A percentile compares a stretch with the other conserved stretches of the same genome.
These are phyloP conservation scores for Mylabris sibirica DNA, from an alignment of 2,888 invertebrate species.

Conservation along the genomic window DNA sequence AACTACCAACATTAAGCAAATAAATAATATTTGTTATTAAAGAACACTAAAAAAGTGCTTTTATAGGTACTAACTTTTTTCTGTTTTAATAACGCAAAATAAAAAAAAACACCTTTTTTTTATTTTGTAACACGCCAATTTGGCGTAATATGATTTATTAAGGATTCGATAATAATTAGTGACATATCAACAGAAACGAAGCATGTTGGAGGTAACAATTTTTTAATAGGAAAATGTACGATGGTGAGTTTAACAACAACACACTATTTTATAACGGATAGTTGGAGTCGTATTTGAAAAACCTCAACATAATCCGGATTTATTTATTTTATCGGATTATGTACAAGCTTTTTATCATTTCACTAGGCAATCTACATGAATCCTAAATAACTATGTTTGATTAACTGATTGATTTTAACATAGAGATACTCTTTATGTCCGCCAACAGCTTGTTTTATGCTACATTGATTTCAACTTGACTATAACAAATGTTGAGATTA, in stretches of 20 bases:
- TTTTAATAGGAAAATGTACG: not conserved
- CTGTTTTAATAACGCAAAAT: too few relatives aligned
- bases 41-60: too few relatives aligned
- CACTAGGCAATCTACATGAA: slow-evolving; percentile 26
- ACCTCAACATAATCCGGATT: slow-evolving; percentile 11
- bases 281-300: not conserved
- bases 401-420: slow-evolving; percentile 29
- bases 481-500: too few relatives aligned
- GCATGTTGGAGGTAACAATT: not conserved
- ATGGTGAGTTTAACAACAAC: slow-evolving; percentile 3
- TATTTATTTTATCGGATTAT: slow-evolving; percentile 31
- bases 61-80: too few relatives aligned
- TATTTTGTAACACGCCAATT: not conserved
- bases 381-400: slow-evolving; percentile 28
- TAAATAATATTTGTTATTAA: too few relatives aligned
- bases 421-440: slow-evolving; percentile 10
- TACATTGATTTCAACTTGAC: not conserved
- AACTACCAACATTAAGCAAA: too few relatives aligned
- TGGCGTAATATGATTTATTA: slow-evolving; percentile 14
- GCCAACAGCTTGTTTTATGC: not conserved
- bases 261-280: slow-evolving; percentile 19
- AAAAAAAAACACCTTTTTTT: too few relatives aligned
- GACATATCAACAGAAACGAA: slow-evolving; percentile 12
- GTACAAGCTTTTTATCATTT: slow-evolving; percentile 32
- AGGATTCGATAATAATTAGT: slow-evolving; percentile 18